Conservation (phyloP, 2,888 invertebrate genomes). For the Luperina testacea region DNA sequence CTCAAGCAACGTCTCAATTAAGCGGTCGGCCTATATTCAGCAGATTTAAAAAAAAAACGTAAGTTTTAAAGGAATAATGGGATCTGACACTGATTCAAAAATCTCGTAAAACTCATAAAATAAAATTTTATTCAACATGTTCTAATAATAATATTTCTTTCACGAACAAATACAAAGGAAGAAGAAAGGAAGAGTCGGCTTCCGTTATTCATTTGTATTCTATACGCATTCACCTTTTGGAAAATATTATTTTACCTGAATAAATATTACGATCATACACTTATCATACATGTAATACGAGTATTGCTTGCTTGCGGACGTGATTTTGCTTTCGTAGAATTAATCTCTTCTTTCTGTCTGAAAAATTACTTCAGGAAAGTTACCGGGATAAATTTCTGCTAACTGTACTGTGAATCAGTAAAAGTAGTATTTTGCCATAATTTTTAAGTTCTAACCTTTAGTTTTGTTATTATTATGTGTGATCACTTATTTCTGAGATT, state of each 20-base stretch:
- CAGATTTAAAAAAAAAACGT: background rate
- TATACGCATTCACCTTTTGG: slow-evolving; percentile 21
- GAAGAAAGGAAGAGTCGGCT: slow-evolving; percentile 1
- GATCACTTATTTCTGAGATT: no score
- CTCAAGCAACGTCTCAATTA: no score
- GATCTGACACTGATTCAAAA: background rate
- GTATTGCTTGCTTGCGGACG: background rate
- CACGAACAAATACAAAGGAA: slow-evolving; percentile 18
- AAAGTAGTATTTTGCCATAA: no score
- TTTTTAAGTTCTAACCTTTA: no score
- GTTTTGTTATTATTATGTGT: no score
- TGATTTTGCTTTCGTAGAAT: slow-evolving; percentile 21
- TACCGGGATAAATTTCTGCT: background rate
- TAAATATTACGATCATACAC: slow-evolving; percentile 22
- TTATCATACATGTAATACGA: slow-evolving; percentile 15
- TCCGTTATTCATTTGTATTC: slow-evolving; percentile 30
- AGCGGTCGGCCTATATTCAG: background rate
- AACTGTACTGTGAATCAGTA: background rate
- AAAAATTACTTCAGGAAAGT: no score
- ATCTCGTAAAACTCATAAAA: background rate
- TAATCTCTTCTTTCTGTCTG: background rate
- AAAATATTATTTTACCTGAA: slow-evolving; percentile 48
- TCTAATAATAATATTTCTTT: slow-evolving; percentile 7
- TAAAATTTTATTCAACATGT: background rate
- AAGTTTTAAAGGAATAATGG: background rate